phyloP scores from a whole-genome alignment of 1,140 invertebrate genomes.

The Brachionus calyciflorus region DNA sequence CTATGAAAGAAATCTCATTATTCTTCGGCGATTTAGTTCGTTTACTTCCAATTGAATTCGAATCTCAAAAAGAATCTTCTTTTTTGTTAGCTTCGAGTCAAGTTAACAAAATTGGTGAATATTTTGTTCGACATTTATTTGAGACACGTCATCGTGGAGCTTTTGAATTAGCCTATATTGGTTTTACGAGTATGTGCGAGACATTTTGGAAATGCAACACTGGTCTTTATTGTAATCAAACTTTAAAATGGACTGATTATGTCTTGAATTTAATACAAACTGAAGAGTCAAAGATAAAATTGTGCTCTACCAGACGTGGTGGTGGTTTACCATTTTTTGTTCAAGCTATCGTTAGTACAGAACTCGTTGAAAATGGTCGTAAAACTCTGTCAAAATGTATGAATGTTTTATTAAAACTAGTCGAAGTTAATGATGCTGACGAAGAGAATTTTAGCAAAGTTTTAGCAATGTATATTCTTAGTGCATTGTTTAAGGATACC shows the following conservation, averaged over 20 bases:
- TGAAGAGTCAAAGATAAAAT: constrained; percentile 52
- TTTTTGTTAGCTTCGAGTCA: constrained; percentile 50
- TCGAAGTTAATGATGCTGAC: constrained; percentile 49
- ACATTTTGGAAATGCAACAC: constrained; percentile 64
- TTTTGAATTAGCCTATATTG: constrained; percentile 88
- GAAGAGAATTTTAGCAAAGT: constrained; percentile 56
- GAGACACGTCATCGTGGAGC: constrained; percentile 87
- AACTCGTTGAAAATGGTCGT: constrained; percentile 52
- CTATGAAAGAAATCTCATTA: constrained; percentile 70
- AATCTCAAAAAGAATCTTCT: not conserved
- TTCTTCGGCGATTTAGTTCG: constrained; percentile 64
- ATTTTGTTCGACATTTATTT: constrained; percentile 61
- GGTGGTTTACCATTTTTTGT: constrained; percentile 86
- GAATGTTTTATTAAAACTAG: constrained; percentile 63
- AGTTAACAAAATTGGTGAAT: constrained; percentile 53
- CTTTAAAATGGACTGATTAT: constrained; percentile 30
- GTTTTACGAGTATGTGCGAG: constrained; percentile 74
- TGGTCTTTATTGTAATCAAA: not conserved
- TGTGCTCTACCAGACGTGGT: constrained; percentile 80
- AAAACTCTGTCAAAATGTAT: constrained; percentile 66
- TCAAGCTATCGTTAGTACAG: constrained; percentile 63
- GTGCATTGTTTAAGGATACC: constrained; percentile 74
- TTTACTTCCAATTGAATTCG: constrained; percentile 43
- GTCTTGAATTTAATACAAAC: constrained; percentile 34
- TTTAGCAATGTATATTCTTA: constrained; percentile 80